Evolutionary conservation across 2,797 vertebrate species (phyloP).

Genomic region (Mallotus villosus): DNA sequence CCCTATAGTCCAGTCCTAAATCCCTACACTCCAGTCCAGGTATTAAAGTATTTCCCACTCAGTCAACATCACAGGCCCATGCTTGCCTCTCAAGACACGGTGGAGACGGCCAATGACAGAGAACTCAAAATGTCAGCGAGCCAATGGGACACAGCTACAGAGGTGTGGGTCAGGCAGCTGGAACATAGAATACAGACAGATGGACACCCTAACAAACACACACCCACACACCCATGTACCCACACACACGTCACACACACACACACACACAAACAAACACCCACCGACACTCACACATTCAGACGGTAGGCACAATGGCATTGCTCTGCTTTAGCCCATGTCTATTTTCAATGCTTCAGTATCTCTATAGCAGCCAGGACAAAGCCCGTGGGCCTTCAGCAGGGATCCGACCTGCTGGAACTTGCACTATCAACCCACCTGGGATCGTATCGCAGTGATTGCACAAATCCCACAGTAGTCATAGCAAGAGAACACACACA

Average conservation of each 20-base stretch:
- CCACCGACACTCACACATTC: constrained; percentile 7
- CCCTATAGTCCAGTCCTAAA: no score
- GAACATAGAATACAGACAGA: constrained; percentile 50
- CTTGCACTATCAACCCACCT: neutral
- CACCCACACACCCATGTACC: neutral
- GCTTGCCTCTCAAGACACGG: constrained; percentile 60
- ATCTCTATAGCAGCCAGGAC: neutral
- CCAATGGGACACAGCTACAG: constrained; percentile 36
- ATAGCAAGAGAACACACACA: no score
- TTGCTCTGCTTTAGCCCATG: neutral
- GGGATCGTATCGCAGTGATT: neutral
- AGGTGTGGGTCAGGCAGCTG: constrained; percentile 70
- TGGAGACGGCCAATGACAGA: constrained; percentile 49
- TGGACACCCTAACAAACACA: constrained; percentile 30
- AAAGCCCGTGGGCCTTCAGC: neutral
- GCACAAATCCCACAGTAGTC: neutral
- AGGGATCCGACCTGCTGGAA: neutral
- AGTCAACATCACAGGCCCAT: constrained; percentile 45
- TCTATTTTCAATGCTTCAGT: neutral
- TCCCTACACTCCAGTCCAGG: neutral
- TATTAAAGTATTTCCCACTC: constrained; percentile 44
- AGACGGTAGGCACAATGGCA: neutral
- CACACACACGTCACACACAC: constrained; percentile 12
- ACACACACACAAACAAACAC: constrained; percentile 7
- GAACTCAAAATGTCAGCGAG: constrained; percentile 46